A percentile compares a stretch with the other conserved stretches of the same genome.
phyloP scores from a whole-genome alignment of 2,888 invertebrate genomes.

The Quadroppia sp. region DNA sequence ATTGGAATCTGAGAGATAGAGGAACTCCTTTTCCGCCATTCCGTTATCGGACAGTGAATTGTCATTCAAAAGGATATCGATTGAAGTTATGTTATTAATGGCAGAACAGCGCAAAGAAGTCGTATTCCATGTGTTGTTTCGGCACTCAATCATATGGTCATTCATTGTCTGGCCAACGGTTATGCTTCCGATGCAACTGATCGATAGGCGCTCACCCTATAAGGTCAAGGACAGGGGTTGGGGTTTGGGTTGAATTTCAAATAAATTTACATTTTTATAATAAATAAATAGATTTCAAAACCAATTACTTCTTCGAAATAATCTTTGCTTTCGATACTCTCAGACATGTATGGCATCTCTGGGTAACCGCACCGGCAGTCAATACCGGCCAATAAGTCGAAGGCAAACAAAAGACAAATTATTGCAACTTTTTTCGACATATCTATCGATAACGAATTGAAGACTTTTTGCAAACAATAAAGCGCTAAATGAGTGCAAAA shows the following conservation, averaged over 20 bases:
- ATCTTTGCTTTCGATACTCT: constrained; percentile 19
- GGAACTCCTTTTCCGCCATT: not conserved
- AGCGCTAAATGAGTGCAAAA: too few relatives aligned
- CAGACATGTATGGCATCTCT: constrained; percentile 28
- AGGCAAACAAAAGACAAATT: not conserved
- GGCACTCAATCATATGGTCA: not conserved
- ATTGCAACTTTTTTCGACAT: not conserved
- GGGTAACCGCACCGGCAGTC: constrained; percentile 40
- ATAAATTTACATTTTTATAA: not conserved
- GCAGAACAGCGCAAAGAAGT: constrained; percentile 22
- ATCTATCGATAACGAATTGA: not conserved
- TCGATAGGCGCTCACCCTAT: not conserved
- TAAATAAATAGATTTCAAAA: not conserved
- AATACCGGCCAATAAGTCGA: not conserved
- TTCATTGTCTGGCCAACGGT: not conserved
- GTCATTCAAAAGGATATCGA: not conserved
- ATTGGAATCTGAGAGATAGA: constrained; percentile 10
- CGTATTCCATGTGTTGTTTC: constrained; percentile 19
- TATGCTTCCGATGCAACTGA: constrained; percentile 2
- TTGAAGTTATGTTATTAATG: not conserved
- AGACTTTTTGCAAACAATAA: too few relatives aligned
- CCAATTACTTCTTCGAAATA: constrained; percentile 21
- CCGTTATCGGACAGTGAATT: not conserved
- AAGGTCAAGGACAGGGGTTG: not conserved
- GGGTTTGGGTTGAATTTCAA: too few relatives aligned